These are phyloP conservation scores for Nibea coibor DNA, from an alignment of 2,113 vertebrate species.

Conservation along the genomic window DNA sequence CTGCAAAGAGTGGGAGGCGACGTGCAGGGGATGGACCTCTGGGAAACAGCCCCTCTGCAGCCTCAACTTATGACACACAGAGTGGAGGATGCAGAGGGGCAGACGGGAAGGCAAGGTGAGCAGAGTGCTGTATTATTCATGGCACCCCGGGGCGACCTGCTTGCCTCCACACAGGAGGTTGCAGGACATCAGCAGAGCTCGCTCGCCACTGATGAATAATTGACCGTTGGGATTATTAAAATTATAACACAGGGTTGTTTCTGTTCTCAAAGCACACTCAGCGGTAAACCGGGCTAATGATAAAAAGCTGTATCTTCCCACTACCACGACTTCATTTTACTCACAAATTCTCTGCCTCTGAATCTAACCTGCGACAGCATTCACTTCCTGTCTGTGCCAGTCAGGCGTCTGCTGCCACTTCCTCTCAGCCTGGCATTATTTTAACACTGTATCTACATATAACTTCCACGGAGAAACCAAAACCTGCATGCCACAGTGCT, in stretches of 20 bases:
- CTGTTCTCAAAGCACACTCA: background rate
- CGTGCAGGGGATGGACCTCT: slow-evolving; percentile 28
- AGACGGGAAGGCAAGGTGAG: background rate
- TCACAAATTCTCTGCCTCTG: slow-evolving; percentile 7
- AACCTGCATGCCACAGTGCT: background rate
- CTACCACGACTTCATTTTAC: slow-evolving; percentile 29
- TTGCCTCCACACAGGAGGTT: background rate
- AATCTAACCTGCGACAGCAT: background rate
- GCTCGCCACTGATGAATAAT: slow-evolving; percentile 23
- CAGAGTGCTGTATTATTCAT: slow-evolving; percentile 42
- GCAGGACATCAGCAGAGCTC: background rate
- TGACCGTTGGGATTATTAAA: slow-evolving; percentile 1
- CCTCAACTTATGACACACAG: slow-evolving; percentile 6
- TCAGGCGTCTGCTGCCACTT: slow-evolving; percentile 1
- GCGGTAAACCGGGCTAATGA: slow-evolving; percentile 2
- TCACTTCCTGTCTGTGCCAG: background rate
- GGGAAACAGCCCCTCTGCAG: slow-evolving; percentile 29
- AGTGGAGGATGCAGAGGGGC: slow-evolving; percentile 7
- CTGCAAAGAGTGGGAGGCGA: background rate
- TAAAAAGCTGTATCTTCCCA: background rate
- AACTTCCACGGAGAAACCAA: background rate
- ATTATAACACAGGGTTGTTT: background rate
- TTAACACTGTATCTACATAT: background rate
- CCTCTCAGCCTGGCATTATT: background rate
- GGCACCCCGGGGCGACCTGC: background rate